A percentile compares a stretch with the other conserved stretches of the same genome.
phyloP scores from a whole-genome alignment of 1,140 invertebrate genomes.

The Oreohelix idahoensis region DNA sequence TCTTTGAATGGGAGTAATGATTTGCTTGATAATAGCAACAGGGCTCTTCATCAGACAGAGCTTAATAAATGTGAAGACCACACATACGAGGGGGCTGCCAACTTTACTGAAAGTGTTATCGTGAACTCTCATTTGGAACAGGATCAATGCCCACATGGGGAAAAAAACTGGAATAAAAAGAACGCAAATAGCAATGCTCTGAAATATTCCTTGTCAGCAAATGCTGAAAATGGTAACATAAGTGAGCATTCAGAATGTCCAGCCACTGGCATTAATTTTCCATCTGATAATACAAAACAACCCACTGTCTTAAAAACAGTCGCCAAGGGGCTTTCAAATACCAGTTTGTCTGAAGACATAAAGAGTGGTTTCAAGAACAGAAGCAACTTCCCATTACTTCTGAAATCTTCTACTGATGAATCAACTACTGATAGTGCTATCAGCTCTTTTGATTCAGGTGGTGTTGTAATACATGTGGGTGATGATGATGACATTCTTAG shows the following conservation, averaged over 20 bases:
- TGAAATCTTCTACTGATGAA: not conserved
- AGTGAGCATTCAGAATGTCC: not conserved
- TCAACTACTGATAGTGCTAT: not conserved
- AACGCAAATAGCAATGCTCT: not conserved
- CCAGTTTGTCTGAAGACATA: not conserved
- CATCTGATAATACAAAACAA: not conserved
- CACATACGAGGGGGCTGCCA: not conserved
- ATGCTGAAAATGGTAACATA: not conserved
- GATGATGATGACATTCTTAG: constrained; percentile 36
- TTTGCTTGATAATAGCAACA: not conserved
- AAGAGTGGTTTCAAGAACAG: not conserved
- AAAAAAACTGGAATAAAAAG: not conserved
- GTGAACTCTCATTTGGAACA: not conserved
- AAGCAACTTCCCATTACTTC: not conserved
- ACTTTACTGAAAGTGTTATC: not conserved
- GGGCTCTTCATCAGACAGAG: not conserved
- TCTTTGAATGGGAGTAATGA: not conserved
- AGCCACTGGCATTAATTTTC: not conserved
- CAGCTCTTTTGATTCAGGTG: not conserved
- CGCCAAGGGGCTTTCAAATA: not conserved
- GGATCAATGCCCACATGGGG: not conserved
- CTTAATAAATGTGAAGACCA: not conserved
- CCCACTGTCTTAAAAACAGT: not conserved
- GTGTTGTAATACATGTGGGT: not conserved
- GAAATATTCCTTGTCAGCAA: not conserved